A percentile compares a stretch with the other conserved stretches of the same genome.
Conservation (phyloP, 2,888 invertebrate species). For the Globia sparganii region DNA sequence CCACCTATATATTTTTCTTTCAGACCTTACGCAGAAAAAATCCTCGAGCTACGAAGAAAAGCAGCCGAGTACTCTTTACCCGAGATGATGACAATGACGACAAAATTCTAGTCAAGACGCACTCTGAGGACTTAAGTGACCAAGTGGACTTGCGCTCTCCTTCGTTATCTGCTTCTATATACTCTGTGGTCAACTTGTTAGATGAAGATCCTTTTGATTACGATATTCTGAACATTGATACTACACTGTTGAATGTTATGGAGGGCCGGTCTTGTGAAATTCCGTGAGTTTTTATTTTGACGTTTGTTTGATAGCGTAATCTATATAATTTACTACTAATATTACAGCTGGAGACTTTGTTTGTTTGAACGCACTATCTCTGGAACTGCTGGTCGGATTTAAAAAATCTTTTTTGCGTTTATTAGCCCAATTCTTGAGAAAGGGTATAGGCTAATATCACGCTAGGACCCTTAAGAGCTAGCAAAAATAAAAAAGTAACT, state of each 20-base stretch:
- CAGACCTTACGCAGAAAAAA: conserved; percentile 1
- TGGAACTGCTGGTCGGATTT: no score
- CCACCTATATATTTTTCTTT: background rate
- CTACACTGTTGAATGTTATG: conserved; percentile 72
- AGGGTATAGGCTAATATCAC: background rate
- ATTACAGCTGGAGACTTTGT: no score
- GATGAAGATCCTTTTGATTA: conserved; percentile 86
- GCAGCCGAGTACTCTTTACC: conserved; percentile 76
- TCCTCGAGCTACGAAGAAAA: conserved; percentile 39
- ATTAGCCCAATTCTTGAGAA: background rate
- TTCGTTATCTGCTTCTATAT: conserved; percentile 58
- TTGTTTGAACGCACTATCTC: no score
- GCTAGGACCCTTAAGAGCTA: background rate
- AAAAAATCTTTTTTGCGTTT: background rate
- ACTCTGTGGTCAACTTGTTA: conserved; percentile 71
- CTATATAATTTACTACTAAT: background rate
- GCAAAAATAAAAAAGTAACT: background rate
- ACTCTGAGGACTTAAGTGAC: conserved; percentile 78
- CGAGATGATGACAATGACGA: conserved; percentile 64
- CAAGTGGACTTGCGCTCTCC: conserved; percentile 64
- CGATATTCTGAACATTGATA: conserved; percentile 86
- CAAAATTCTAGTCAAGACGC: conserved; percentile 62
- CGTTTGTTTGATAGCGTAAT: background rate
- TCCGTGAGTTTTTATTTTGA: conserved; percentile 67
- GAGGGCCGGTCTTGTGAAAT: conserved; percentile 66